Percentiles rank a stretch among this genome's conserved stretches.
Evolutionary conservation across 2,888 invertebrate species (phyloP).

Genomic region (Dioctria linearis): DNA sequence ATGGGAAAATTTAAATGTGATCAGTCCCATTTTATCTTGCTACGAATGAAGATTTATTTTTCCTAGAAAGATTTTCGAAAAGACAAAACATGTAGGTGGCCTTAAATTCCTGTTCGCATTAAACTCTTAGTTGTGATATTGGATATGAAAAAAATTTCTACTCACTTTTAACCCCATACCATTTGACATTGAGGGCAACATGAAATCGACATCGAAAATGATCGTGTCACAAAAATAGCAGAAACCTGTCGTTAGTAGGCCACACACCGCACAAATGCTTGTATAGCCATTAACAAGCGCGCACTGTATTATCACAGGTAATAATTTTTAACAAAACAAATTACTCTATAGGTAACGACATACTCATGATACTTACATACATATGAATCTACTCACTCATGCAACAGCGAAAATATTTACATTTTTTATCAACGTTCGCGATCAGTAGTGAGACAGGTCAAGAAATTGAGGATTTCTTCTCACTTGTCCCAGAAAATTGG

Average conservation of each 20-base stretch:
- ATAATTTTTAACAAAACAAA: conserved; percentile 9
- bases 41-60: too few species aligned
- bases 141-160: too few species aligned
- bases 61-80: too few species aligned
- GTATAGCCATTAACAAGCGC: background rate
- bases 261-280: background rate
- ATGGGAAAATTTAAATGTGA: too few species aligned
- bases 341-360: background rate
- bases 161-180: background rate
- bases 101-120: too few species aligned
- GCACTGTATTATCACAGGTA: background rate
- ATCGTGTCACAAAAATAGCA: conserved; percentile 4
- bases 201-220: background rate
- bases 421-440: background rate
- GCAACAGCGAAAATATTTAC: background rate
- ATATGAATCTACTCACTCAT: too few species aligned
- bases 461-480: conserved; percentile 4
- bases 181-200: background rate
- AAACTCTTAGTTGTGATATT: too few species aligned
- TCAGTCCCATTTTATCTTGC: too few species aligned
- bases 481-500: background rate
- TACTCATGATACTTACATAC: too few species aligned
- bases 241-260: conserved; percentile 4
- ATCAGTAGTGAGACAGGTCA: conserved; percentile 10
- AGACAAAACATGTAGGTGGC: too few species aligned